Base-by-base conservation (phyloP, 2,888 invertebrate genomes). In the Drosophila kanekoi region DNA sequence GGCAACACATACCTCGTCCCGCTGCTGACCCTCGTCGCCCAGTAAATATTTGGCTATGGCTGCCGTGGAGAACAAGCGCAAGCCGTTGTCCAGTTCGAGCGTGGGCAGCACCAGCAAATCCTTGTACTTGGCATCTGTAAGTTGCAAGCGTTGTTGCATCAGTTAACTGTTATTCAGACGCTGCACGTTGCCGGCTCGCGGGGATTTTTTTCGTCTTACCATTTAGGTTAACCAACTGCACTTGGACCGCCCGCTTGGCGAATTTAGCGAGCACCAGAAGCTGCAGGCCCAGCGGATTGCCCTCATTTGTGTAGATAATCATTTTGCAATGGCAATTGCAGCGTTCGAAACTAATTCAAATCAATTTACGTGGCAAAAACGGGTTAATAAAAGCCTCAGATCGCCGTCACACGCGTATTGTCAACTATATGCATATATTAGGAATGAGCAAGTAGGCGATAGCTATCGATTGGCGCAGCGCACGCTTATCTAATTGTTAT, bases 241-340 rank as follows among this genome's bases (percentile, higher is more conserved):
- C 83, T 66, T 93, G 92, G 18, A 95, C 92, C 73, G 94, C 92
- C 87, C 94, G 93, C 72, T 94, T 94, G 0, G 94, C 94, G 76
- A 95, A 93, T 87, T 95, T 95, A 10, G 95, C 94, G 65, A 95
- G 95, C 84, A 96, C 93, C 32, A 96, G 88, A 74, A 97, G 90
- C 91, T 97, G 97, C 72, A 97, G 93, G 20, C 95, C 94, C 18
- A 95, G 94, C 33, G 96, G 96, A 92, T 97, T 97, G 82, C 95
- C 95, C 87, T 95, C 94, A 90, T 97, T 97, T 10, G 96, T 95
- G 77, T 94, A 94, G 74, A 96, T 94, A 90, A 95, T 95, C 95
- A 96, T 96, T 51, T 66, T 75, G 59, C 37, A 14, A 23, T n/a
- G 13, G 2, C 32, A 37, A 18, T 53, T 65, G n/a, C 37, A 44